phyloP scores from a whole-genome alignment of 1,140 invertebrate genomes.

The Scaptomyza pallida region DNA sequence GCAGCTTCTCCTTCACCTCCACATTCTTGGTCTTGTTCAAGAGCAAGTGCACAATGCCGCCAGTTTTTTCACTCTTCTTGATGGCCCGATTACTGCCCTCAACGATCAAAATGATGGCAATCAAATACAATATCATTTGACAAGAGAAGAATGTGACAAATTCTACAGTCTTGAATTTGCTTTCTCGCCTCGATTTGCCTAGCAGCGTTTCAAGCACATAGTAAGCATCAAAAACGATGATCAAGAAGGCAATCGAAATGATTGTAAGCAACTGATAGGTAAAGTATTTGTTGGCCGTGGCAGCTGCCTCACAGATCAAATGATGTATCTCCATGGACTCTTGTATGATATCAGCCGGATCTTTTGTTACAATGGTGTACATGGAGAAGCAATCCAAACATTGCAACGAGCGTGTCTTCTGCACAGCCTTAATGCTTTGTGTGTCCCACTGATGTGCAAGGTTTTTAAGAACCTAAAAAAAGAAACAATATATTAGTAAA shows the following conservation, averaged over 20 bases:
- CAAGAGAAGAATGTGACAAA: conserved; percentile 82
- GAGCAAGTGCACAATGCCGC: conserved; percentile 75
- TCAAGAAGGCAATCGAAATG: conserved; percentile 80
- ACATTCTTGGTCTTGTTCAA: conserved; percentile 74
- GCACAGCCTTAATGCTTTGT: conserved; percentile 59
- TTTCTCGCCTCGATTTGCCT: conserved; percentile 76
- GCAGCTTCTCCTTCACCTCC: conserved; percentile 77
- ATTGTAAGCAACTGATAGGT: conserved; percentile 81
- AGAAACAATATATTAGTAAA: neutral
- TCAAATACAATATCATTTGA: conserved; percentile 81
- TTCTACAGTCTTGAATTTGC: conserved; percentile 80
- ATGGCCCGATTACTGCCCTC: conserved; percentile 81
- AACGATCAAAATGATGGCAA: conserved; percentile 80
- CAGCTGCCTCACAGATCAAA: conserved; percentile 80
- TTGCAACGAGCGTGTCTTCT: conserved; percentile 73
- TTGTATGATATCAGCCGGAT: conserved; percentile 80
- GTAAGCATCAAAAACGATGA: conserved; percentile 83
- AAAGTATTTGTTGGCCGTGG: conserved; percentile 82
- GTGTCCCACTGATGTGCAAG: conserved; percentile 76
- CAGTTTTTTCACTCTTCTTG: conserved; percentile 82
- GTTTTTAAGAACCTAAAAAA: conserved; percentile 72
- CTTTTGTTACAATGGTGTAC: conserved; percentile 80
- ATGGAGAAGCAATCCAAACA: conserved; percentile 79
- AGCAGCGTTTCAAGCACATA: conserved; percentile 82
- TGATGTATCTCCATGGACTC: conserved; percentile 84